Evolutionary conservation across 2,888 invertebrate species (phyloP), one percentile per base, ranked within the genome.

Genomic region (Gymnoscelis rufifasciata): DNA sequence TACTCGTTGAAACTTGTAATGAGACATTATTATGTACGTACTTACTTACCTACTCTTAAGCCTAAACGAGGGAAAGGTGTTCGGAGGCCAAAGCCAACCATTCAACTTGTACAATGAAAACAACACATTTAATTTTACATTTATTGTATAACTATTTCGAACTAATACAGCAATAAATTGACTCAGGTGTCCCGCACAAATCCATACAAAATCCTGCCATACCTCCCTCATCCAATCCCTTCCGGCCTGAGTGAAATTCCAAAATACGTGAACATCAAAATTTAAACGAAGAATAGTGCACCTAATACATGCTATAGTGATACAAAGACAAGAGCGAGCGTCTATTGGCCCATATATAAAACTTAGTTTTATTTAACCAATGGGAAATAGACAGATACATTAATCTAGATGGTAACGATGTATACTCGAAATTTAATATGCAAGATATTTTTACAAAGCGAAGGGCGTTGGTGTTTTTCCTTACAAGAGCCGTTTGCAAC

Each of bases 141-240:
- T 81, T 80, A 82, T 80, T 81, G 74, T 79, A 82, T 71, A 80
- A 77, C 75, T 77, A 78, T 68, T 74, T 74, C 66, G 71, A 75
- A 76, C 73, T 77, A 83, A 77, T 64, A 69, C 76, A 81, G 78
- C 74, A 71, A 77, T 83, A 83, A 83, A 80, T 68, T 64, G 58
- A 68, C 83, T 68, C 86, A 78, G 80, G 71, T 59, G 31, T 33
- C 31, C 31, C 14, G 6, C 31, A 14, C 52, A 51, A 59, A 48
- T n/a, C 68, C 76, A 74, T 50, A 59, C 77, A 64, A 55, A 64
- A 62, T 68, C 56, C 66, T 68, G 51, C 50, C 78, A 69, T 71
- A 62, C 71, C 59, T 66, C 72, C 60, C 71, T 53, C 75, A 74
- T 65, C 52, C 74, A 48, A 64, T 62, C 75, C 54, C 63, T 66